Conservation (phyloP, 2,113 vertebrate species). For the Corythornis cristatus region DNA sequence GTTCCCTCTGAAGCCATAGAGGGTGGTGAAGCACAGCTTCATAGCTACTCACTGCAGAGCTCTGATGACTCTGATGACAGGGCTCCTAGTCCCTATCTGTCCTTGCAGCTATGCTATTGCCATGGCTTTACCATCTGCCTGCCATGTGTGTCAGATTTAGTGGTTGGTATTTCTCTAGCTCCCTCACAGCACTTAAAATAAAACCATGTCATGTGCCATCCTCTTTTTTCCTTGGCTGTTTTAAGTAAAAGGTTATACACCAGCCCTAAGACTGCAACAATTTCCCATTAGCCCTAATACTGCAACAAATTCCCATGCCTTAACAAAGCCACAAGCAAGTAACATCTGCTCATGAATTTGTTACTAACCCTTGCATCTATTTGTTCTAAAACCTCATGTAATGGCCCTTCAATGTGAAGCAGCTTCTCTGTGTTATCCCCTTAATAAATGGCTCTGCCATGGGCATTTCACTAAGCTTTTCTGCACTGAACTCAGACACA, state of each 20-base stretch:
- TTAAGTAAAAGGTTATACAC: background rate
- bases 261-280: background rate
- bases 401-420: background rate
- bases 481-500: rapidly evolving
- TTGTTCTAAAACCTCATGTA: background rate
- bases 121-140: background rate
- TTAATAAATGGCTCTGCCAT: background rate
- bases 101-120: background rate
- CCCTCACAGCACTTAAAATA: background rate
- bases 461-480: conserved; percentile 4
- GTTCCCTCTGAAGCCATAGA: background rate
- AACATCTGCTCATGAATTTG: conserved; percentile 12
- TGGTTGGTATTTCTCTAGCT: background rate
- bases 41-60: background rate
- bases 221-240: background rate
- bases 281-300: background rate
- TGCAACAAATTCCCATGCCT: background rate
- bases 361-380: background rate
- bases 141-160: background rate
- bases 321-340: background rate
- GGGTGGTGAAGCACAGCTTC: background rate
- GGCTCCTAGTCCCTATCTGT: background rate
- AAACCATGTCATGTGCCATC: background rate
- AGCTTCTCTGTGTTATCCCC: background rate
- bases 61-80: background rate